Base-by-base conservation (phyloP, 2,888 invertebrate genomes). In the Matsumyia berberina region DNA sequence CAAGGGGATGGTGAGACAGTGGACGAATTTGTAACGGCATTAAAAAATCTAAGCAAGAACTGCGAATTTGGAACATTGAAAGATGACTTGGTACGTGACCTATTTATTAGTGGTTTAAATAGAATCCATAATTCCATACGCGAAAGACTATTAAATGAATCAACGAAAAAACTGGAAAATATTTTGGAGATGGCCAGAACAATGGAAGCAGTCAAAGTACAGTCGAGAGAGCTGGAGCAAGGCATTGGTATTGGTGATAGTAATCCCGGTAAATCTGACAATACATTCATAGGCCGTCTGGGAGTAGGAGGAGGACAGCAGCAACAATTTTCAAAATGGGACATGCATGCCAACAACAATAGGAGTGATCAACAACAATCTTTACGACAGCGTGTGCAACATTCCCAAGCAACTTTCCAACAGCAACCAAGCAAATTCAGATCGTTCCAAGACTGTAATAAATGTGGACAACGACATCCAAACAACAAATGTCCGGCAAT, bases 21-120 rank as follows among this genome's bases (percentile, higher is more conserved):
- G 49, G 49, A 64, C 35, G 49, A 60, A 60, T 60, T 60, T 15
- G 29, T 44, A 60, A 60, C 46, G 62, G 33, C 33, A 46, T n/a
- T 60, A 2, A 60, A 44, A 60, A 44, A 62, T 42, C 17, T 62
- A 8, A 33, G 35, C n/a, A 31, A 46, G 17, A 33, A 5, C 2
- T 62, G 62, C 46, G 33, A 17, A 11, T 62, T 62, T 46, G 17
- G 9, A 6, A 12, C 17, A n/a, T 51, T 49, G 12, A 64, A 51
- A 12, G 12, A 51, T 24, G 35, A 51, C 11, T 37, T 64, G 9
- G 19, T 66, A 11, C 19, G 66, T 12, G 51, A 51, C 33, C 8
- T 51, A 29, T 64, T 64, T n/a, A 33, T 64, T 15, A 33, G 51
- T 24, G 64, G 55, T 1, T 42, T 44, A 42, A 55, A 69, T 12